Evolutionary conservation across 2,113 vertebrate genomes (phyloP).

Genomic region (Hirundichthys speculiger): DNA sequence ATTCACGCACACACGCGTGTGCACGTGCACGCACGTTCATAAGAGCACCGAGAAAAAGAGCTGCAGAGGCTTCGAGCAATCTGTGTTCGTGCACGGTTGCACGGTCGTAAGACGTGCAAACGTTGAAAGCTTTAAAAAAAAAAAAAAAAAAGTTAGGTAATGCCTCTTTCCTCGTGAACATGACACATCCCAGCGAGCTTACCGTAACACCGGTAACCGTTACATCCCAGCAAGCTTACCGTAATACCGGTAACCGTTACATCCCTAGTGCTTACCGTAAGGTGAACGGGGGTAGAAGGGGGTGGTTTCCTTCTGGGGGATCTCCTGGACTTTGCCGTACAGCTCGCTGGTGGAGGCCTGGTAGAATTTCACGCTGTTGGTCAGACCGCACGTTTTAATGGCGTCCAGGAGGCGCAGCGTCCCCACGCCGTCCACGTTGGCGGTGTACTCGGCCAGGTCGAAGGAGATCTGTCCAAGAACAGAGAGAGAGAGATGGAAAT

Average conservation of each 20-base stretch:
- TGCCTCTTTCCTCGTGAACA: conserved; percentile 1
- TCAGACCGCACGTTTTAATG: conserved; percentile 94
- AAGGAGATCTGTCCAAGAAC: conserved; percentile 89
- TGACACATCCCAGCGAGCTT: conserved; percentile 34
- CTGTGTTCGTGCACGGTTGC: conserved; percentile 22
- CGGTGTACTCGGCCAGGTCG: conserved; percentile 96
- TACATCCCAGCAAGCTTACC: not conserved
- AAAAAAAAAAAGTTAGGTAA: not conserved
- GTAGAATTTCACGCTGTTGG: conserved; percentile 92
- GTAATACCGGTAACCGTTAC: too few relatives aligned
- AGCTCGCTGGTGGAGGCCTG: conserved; percentile 99
- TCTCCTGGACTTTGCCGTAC: conserved; percentile 98
- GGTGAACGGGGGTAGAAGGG: conserved; percentile 99
- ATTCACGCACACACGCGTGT: conserved; percentile 36
- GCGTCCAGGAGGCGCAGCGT: conserved; percentile 95
- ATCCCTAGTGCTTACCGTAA: too few relatives aligned
- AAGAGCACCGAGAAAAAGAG: conserved; percentile 14
- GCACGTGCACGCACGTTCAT: conserved; percentile 13
- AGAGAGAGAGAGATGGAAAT: not conserved
- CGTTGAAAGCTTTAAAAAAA: not conserved
- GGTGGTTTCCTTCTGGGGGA: conserved; percentile 96
- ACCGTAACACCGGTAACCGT: too few relatives aligned
- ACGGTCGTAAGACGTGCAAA: not conserved
- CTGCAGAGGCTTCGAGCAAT: conserved; percentile 29
- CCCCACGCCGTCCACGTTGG: conserved; percentile 95